phyloP scores from a whole-genome alignment of 2,888 invertebrate genomes.

The Carabus problematicus region DNA sequence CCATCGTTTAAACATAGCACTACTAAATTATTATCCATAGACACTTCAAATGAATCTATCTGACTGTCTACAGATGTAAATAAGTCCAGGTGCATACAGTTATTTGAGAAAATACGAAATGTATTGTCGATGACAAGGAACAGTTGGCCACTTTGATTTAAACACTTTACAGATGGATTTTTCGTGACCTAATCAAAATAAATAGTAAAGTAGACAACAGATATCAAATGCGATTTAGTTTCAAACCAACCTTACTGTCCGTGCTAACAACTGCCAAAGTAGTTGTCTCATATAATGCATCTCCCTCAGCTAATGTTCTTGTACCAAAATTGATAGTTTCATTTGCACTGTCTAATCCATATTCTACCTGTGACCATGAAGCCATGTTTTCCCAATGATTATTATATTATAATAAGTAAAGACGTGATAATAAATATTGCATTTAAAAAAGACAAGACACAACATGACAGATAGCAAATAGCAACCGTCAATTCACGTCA shows the following conservation, averaged over 20 bases:
- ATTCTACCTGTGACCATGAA: constrained; percentile 55
- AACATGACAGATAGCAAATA: too few relatives aligned
- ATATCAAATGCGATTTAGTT: background rate
- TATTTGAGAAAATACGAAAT: constrained; percentile 45
- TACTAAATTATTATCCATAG: constrained; percentile 44
- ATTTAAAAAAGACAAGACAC: background rate
- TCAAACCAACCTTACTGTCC: constrained; percentile 15
- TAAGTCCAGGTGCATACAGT: constrained; percentile 44
- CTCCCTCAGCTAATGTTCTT: constrained; percentile 57
- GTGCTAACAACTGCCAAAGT: constrained; percentile 58
- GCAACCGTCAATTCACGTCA: background rate
- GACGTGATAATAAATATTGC: background rate
- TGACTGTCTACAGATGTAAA: constrained; percentile 42
- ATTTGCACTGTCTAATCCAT: constrained; percentile 60
- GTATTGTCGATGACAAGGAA: constrained; percentile 45
- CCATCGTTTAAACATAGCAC: constrained; percentile 47
- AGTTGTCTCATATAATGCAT: constrained; percentile 61
- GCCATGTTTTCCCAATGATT: background rate
- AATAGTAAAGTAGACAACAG: constrained; percentile 22
- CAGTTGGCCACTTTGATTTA: constrained; percentile 43
- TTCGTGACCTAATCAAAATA: constrained; percentile 16
- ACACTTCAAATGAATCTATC: constrained; percentile 45
- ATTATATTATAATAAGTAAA: background rate
- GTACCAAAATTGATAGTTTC: constrained; percentile 64
- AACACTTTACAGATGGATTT: constrained; percentile 35